Evolutionary conservation across 2,888 invertebrate species (phyloP).

Genomic region (Morpho helenor): DNA sequence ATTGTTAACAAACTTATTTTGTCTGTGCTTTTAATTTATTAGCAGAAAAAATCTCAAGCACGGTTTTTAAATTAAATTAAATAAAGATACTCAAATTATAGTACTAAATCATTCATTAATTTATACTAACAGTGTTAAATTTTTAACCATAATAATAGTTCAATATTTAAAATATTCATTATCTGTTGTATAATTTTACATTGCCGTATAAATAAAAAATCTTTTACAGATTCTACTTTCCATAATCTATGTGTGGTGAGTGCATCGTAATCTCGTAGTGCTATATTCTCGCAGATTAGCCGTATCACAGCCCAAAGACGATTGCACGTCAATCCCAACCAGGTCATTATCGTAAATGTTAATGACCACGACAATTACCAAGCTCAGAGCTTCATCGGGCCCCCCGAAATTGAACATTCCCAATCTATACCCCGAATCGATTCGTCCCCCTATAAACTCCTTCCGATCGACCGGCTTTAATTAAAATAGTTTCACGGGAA

Average conservation of each 20-base stretch:
- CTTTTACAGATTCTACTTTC: slow-evolving; percentile 28
- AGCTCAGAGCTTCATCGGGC: slow-evolving; percentile 53
- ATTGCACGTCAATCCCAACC: slow-evolving; percentile 64
- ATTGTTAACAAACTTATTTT: no score
- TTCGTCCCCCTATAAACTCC: slow-evolving; percentile 66
- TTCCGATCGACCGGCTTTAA: slow-evolving; percentile 61
- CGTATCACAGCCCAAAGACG: slow-evolving; percentile 54
- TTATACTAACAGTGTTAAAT: no score
- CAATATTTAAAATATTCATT: not conserved
- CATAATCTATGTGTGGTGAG: slow-evolving; percentile 21
- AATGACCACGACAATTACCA: slow-evolving; percentile 72
- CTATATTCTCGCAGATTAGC: slow-evolving; percentile 40
- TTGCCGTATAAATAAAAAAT: slow-evolving; percentile 1
- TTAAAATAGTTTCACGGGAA: slow-evolving; percentile 69
- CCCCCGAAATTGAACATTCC: slow-evolving; percentile 61
- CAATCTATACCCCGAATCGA: slow-evolving; percentile 59
- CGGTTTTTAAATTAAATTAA: no score
- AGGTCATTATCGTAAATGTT: slow-evolving; percentile 73
- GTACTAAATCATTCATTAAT: no score
- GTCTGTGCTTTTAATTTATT: no score
- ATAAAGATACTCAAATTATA: no score
- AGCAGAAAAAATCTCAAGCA: no score
- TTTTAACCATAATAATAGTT: no score
- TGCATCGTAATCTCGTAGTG: slow-evolving; percentile 16
- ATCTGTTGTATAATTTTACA: not conserved